Conservation (phyloP, 1,140 invertebrate species). For the Hermatobates lingyangjiaoensis region DNA sequence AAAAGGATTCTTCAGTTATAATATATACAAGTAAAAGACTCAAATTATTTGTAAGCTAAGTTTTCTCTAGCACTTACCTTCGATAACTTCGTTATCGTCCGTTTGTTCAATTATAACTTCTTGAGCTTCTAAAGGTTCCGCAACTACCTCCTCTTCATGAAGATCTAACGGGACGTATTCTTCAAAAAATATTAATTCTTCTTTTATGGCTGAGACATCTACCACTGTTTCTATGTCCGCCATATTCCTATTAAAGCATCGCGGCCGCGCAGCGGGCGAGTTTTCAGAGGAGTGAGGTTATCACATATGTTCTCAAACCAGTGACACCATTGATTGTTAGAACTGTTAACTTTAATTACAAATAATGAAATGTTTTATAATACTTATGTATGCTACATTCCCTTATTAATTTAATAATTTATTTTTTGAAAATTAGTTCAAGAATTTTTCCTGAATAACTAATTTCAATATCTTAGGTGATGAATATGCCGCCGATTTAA, state of each 20-base stretch:
- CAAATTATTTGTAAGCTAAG: background rate
- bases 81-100: conserved; percentile 9
- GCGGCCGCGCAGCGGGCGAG: conserved; percentile 2
- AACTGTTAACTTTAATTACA: no score
- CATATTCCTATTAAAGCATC: conserved; percentile 8
- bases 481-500: no score
- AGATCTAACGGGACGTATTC: conserved; percentile 11
- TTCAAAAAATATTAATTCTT: conserved; percentile 14
- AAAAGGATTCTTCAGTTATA: no score
- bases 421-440: no score
- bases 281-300: conserved; percentile 1
- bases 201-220: conserved; percentile 6
- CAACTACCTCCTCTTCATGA: conserved; percentile 14
- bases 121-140: conserved; percentile 3
- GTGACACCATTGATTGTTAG: no score
- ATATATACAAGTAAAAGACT: background rate
- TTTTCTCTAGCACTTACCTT: conserved; percentile 4
- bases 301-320: background rate
- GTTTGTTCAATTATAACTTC: conserved; percentile 5
- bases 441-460: no score
- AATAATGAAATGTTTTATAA: no score
- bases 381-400: no score
- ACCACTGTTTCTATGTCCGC: conserved; percentile 11
- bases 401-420: no score
- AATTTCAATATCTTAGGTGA: no score